Evolutionary conservation across 2,797 vertebrate species (phyloP).

Genomic region (Anguilla anguilla): DNA sequence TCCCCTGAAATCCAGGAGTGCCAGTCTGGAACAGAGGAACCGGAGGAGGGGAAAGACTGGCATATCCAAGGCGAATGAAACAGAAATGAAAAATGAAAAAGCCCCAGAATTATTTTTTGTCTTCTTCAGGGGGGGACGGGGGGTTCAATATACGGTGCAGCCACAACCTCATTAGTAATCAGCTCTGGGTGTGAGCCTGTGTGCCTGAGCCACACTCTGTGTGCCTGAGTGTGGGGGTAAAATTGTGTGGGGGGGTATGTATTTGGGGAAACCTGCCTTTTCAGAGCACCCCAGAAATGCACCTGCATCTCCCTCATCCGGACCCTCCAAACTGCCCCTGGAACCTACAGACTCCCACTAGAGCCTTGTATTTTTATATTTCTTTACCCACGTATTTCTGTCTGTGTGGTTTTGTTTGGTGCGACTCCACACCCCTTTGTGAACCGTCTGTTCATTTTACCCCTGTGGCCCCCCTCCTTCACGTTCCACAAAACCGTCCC

Average conservation of each 20-base stretch:
- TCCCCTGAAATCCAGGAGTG: neutral
- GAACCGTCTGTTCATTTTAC: neutral
- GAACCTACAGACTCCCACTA: no score
- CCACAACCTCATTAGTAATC: conserved; percentile 3
- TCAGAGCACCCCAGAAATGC: neutral
- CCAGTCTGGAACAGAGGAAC: conserved; percentile 10
- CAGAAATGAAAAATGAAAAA: conserved; percentile 60
- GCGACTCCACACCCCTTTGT: neutral
- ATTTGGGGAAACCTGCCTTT: neutral
- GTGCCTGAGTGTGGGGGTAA: conserved; percentile 24
- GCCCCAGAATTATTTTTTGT: conserved; percentile 11
- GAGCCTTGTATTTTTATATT: no score
- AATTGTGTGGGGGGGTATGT: conserved; percentile 5
- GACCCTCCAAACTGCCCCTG: neutral
- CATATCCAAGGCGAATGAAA: conserved; percentile 64
- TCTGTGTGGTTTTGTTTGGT: neutral
- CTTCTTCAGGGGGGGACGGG: conserved; percentile 19
- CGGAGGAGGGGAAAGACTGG: conserved; percentile 18
- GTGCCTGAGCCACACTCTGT: neutral
- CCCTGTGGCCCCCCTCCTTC: neutral
- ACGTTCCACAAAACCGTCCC: neutral
- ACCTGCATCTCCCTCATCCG: neutral
- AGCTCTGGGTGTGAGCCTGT: conserved; percentile 15
- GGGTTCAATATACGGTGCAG: conserved; percentile 6
- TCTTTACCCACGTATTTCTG: neutral